phyloP scores from a whole-genome alignment of 2,888 invertebrate species.

The Xanthorhoe designata region DNA sequence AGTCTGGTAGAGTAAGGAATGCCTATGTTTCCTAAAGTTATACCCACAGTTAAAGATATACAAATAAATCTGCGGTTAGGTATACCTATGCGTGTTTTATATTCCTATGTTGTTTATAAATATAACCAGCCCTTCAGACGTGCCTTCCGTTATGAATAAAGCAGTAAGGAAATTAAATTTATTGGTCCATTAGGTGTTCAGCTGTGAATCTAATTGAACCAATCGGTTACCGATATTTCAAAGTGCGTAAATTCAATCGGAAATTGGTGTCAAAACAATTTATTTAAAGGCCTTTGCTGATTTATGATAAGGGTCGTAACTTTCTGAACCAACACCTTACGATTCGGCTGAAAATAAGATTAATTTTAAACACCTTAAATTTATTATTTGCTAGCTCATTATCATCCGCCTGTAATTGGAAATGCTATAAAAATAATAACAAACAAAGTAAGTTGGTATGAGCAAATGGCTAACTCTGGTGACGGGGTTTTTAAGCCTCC shows the following conservation, averaged over 20 bases:
- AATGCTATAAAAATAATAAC: no score
- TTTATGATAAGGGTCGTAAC: conserved; percentile 17
- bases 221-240: conserved; percentile 17
- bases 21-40: no score
- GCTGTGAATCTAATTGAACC: conserved; percentile 15
- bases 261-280: conserved; percentile 17
- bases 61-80: no score
- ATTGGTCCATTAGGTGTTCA: conserved; percentile 9
- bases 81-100: no score
- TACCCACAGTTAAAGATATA: no score
- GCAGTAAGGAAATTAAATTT: conserved; percentile 6
- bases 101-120: no score
- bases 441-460: no score
- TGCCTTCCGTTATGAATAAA: neutral
- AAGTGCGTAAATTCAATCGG: conserved; percentile 13
- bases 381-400: neutral
- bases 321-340: neutral
- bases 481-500: no score
- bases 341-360: conserved; percentile 1
- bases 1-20: no score
- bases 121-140: neutral
- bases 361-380: neutral
- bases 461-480: no score
- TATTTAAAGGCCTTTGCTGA: conserved; percentile 17
- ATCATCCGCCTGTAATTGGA: no score